Base-by-base conservation (phyloP, 2,888 invertebrate species). In the Philonicus albiceps region DNA sequence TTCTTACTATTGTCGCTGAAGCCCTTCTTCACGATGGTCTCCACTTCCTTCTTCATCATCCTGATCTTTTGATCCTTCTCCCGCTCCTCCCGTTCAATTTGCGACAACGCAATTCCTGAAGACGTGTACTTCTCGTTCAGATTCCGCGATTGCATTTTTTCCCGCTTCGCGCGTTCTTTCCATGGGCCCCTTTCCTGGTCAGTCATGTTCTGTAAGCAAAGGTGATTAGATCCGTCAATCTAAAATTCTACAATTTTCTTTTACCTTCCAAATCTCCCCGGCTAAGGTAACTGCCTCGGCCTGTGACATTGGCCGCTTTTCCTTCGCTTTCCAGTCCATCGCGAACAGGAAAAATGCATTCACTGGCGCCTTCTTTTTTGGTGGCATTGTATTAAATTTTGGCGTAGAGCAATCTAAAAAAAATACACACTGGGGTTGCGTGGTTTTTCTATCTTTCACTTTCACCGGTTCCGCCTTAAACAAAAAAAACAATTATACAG, bases 211-310 rank as follows among this genome's bases (percentile, higher is more conserved):
- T 75, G 22, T 7, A 27, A 55, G 7, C n/a, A 49, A 31, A 49
- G 13, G 16, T 43, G 8, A 2, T 11, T 37, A 11, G 11, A 11
- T 37, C 37, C 11, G 2, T 37, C 1, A 37, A 37, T 37, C 1
- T 37, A 11, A 37, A 37, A 37, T 37, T 37, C 37, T 37, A 11
- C 37, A 37, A 37, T 37, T 37, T 7, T 34, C 2, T 13, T n/a
- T 87, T 89, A 91, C 91, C 49, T 87, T 87, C 91, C 91, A 91
- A 2, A 90, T 78, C 3, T 87, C 87, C 0, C 91, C 91, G 1
- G 90, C 86, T 0, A 31, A 0, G 0, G 90, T 0, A 3, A 84
- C 87, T 86, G 0, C 86, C 34, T 16, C 49, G n/a, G 8, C 13
- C n/a, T 84, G 22, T 2, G 64, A 11, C 49, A 75, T 64, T 8